Conservation (phyloP, 1,140 invertebrate genomes). For the Euwallacea fornicatus region DNA sequence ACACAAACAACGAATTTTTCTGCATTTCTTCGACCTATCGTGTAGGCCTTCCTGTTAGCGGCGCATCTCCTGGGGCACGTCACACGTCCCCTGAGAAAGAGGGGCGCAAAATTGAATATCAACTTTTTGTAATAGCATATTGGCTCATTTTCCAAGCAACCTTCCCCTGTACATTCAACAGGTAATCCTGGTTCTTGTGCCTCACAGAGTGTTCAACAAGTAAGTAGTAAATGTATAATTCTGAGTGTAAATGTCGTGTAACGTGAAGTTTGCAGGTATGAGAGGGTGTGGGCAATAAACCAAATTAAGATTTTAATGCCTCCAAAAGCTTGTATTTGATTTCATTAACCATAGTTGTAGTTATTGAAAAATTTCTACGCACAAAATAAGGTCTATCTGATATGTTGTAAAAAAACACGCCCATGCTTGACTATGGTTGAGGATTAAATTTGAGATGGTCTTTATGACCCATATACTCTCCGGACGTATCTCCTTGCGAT, state of each 20-base stretch:
- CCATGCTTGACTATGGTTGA: no score
- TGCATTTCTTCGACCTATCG: no score
- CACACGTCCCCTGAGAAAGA: slow-evolving; percentile 13
- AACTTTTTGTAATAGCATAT: slow-evolving; percentile 27
- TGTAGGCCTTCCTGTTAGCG: not conserved
- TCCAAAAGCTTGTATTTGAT: not conserved
- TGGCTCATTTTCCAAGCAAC: slow-evolving; percentile 31
- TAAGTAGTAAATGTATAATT: slow-evolving; percentile 3
- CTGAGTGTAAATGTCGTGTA: not conserved
- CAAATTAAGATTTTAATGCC: not conserved
- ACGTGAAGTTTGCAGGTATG: not conserved
- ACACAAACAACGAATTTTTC: no score
- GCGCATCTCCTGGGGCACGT: slow-evolving; percentile 23
- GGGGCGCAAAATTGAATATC: slow-evolving; percentile 33
- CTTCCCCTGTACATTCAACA: slow-evolving; percentile 15
- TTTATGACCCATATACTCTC: no score
- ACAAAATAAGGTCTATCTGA: no score
- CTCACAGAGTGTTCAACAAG: not conserved
- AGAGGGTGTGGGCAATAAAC: not conserved
- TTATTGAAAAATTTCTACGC: no score
- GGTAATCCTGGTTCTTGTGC: not conserved
- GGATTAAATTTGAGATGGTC: no score
- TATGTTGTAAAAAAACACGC: no score
- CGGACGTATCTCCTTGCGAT: no score
- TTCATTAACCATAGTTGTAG: not conserved